Evolutionary conservation across 2,797 vertebrate species (phyloP).

Genomic region (Chelmon rostratus): DNA sequence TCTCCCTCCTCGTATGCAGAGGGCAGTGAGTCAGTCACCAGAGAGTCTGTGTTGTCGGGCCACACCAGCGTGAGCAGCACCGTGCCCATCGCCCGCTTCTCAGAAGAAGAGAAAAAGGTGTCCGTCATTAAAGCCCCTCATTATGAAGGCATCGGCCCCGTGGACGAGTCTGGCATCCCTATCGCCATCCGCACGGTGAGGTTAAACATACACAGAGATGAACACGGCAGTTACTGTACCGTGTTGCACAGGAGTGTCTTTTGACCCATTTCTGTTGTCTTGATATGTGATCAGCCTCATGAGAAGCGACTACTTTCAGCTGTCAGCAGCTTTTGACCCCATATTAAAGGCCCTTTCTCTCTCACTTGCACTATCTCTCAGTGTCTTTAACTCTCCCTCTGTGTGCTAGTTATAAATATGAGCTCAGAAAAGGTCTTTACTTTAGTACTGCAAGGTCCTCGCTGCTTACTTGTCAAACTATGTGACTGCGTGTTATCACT

Average conservation of each 20-base stretch:
- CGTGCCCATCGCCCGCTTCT: slow-evolving; percentile 94
- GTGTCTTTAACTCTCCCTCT: slow-evolving; percentile 35
- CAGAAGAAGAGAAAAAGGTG: slow-evolving; percentile 96
- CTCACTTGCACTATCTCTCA: slow-evolving; percentile 25
- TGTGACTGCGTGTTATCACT: slow-evolving; percentile 34
- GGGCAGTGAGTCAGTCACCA: slow-evolving; percentile 88
- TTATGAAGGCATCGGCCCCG: slow-evolving; percentile 97
- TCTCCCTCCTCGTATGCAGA: slow-evolving; percentile 78
- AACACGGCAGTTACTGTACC: neutral
- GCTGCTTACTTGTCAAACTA: slow-evolving; percentile 37
- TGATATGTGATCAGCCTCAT: slow-evolving; percentile 65
- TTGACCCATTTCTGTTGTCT: slow-evolving; percentile 51
- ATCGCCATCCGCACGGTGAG: slow-evolving; percentile 99
- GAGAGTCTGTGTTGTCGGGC: slow-evolving; percentile 89
- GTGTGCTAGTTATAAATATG: slow-evolving; percentile 51
- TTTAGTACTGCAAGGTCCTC: slow-evolving; percentile 11
- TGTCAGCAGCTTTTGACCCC: slow-evolving; percentile 71
- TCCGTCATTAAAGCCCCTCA: slow-evolving; percentile 97
- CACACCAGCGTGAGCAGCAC: slow-evolving; percentile 85
- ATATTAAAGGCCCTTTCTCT: slow-evolving; percentile 52
- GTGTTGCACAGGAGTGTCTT: slow-evolving; percentile 15
- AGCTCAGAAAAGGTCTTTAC: slow-evolving; percentile 39
- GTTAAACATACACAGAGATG: slow-evolving; percentile 8
- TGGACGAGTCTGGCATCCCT: slow-evolving; percentile 98
- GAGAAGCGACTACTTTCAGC: slow-evolving; percentile 66